phyloP scores from a whole-genome alignment of 2,113 vertebrate species.

The Lophura nycthemera region DNA sequence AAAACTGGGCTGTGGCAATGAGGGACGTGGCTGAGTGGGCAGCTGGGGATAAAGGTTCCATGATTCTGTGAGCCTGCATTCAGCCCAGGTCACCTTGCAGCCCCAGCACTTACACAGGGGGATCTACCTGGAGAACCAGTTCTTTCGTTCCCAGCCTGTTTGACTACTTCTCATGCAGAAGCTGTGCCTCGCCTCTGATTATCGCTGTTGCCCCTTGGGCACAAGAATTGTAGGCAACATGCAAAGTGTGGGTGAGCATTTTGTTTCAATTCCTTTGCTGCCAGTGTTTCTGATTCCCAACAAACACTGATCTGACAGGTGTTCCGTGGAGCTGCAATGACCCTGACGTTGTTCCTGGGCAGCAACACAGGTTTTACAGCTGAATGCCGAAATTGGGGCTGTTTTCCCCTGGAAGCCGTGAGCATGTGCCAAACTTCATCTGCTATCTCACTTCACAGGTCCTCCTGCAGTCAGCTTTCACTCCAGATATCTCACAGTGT shows the following conservation, averaged over 20 bases:
- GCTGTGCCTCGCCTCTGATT: background rate
- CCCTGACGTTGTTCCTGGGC: background rate
- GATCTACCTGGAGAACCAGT: background rate
- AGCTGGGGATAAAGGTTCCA: background rate
- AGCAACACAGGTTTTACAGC: background rate
- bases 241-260: background rate
- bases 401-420: background rate
- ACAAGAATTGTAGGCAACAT: background rate
- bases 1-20: background rate
- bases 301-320: background rate
- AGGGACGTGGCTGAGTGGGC: background rate
- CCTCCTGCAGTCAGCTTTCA: background rate
- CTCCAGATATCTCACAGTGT: background rate
- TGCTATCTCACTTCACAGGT: background rate
- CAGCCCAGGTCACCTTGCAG: accelerated
- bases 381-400: background rate
- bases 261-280: background rate
- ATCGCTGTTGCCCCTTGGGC: background rate
- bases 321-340: background rate
- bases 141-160: background rate
- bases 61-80: no score
- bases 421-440: background rate
- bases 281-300: background rate
- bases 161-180: background rate
- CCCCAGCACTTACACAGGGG: accelerated